Evolutionary conservation across 2,888 invertebrate species (phyloP).

Genomic region (Eustalomyia histrio): DNA sequence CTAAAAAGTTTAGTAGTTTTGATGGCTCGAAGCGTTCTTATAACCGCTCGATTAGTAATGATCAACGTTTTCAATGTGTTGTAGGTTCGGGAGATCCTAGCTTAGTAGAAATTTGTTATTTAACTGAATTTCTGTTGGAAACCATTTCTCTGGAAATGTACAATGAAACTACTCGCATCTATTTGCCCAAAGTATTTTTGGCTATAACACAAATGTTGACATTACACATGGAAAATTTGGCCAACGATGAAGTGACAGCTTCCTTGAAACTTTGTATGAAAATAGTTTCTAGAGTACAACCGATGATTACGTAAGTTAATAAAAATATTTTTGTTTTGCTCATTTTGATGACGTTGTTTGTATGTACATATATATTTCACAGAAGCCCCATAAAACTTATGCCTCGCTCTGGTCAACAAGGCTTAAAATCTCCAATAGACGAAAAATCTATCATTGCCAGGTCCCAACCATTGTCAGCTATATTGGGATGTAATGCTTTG

Average conservation of each 20-base stretch:
- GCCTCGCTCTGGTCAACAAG: conserved; percentile 64
- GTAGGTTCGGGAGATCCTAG: conserved; percentile 84
- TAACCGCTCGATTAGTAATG: conserved; percentile 55
- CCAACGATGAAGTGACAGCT: conserved; percentile 82
- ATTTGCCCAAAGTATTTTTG: conserved; percentile 87
- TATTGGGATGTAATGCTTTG: conserved; percentile 72
- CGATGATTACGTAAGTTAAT: conserved; percentile 80
- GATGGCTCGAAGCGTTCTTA: conserved; percentile 56
- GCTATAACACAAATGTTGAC: conserved; percentile 84
- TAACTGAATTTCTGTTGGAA: conserved; percentile 88
- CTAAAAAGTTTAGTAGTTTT: conserved; percentile 69
- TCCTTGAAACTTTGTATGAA: conserved; percentile 86
- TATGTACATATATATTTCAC: background rate
- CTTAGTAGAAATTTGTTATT: conserved; percentile 85
- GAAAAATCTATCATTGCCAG: conserved; percentile 59
- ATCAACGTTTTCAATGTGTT: conserved; percentile 73
- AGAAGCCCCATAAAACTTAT: conserved; percentile 77
- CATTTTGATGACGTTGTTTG: too few species aligned
- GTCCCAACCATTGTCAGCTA: conserved; percentile 55
- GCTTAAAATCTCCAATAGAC: conserved; percentile 60
- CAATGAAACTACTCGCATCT: conserved; percentile 87
- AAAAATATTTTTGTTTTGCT: too few species aligned
- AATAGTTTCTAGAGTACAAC: conserved; percentile 87
- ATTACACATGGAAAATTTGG: conserved; percentile 80
- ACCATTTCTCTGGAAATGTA: conserved; percentile 88